phyloP scores from a whole-genome alignment of 1,140 invertebrate species.

The Ephestia elutella region DNA sequence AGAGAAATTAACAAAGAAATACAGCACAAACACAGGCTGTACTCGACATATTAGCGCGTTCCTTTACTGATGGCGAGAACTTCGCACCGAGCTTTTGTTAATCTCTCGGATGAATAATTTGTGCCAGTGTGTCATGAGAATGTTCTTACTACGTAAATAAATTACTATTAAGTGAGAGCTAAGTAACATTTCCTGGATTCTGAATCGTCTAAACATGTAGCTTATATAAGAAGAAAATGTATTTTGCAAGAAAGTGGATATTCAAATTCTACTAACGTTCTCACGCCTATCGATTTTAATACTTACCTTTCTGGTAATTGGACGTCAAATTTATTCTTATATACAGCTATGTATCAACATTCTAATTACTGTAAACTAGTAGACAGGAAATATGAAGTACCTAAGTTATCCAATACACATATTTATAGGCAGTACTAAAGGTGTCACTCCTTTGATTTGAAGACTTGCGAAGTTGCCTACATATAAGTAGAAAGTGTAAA shows the following conservation, averaged over 20 bases:
- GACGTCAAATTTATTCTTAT: no score
- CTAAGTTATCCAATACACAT: no score
- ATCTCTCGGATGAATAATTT: conserved; percentile 19
- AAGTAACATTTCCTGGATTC: neutral
- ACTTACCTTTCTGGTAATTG: neutral
- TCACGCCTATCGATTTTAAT: conserved; percentile 15
- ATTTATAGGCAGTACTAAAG: no score
- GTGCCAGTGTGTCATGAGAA: conserved; percentile 34
- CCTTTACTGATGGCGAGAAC: conserved; percentile 32
- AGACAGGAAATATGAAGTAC: no score
- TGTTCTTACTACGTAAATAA: neutral
- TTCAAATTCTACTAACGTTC: conserved; percentile 26
- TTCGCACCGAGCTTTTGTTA: conserved; percentile 18
- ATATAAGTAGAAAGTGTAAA: neutral
- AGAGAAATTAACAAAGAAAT: conserved; percentile 58
- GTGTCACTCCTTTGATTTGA: no score
- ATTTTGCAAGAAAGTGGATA: conserved; percentile 11
- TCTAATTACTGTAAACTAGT: no score
- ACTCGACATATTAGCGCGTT: conserved; percentile 34
- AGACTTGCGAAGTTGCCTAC: neutral
- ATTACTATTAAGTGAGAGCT: neutral
- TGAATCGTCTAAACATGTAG: conserved; percentile 14
- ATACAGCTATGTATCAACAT: no score
- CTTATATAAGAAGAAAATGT: conserved; percentile 10
- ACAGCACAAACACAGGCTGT: conserved; percentile 42